Percentiles rank a stretch among this genome's conserved stretches.
phyloP scores from a whole-genome alignment of 2,113 vertebrate species.

The Eptesicus fuscus region DNA sequence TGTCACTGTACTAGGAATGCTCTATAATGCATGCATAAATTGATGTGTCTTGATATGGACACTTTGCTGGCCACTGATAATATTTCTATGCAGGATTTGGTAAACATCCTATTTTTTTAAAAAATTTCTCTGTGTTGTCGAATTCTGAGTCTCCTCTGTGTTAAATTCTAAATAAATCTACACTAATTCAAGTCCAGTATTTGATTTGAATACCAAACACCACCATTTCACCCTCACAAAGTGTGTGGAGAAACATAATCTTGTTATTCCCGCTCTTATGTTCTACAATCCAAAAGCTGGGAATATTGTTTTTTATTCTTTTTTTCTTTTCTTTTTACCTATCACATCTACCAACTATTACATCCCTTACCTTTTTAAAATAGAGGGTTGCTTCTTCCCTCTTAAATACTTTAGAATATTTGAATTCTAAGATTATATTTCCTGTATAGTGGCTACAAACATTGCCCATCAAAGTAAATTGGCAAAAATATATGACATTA shows the following conservation, averaged over 20 bases:
- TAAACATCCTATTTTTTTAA: neutral
- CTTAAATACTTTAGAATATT: neutral
- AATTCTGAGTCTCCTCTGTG: neutral
- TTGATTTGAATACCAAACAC: neutral
- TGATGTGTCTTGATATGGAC: accelerated
- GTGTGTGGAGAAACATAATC: neutral
- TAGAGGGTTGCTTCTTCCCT: neutral
- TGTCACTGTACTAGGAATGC: neutral
- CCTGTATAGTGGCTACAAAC: neutral
- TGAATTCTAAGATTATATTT: neutral
- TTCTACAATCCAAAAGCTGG: neutral
- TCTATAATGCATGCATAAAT: neutral
- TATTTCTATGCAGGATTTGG: neutral
- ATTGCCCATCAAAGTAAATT: neutral
- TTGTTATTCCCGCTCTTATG: neutral
- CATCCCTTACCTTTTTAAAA: neutral
- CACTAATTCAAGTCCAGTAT: neutral
- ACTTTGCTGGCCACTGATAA: neutral
- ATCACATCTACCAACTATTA: neutral
- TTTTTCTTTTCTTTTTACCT: neutral
- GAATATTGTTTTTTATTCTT: neutral
- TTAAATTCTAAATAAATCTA: neutral
- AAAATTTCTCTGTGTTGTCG: neutral
- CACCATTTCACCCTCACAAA: neutral
- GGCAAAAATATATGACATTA: neutral